Evolutionary conservation across 2,888 invertebrate genomes (phyloP).

Genomic region (Drosophila eohydei): DNA sequence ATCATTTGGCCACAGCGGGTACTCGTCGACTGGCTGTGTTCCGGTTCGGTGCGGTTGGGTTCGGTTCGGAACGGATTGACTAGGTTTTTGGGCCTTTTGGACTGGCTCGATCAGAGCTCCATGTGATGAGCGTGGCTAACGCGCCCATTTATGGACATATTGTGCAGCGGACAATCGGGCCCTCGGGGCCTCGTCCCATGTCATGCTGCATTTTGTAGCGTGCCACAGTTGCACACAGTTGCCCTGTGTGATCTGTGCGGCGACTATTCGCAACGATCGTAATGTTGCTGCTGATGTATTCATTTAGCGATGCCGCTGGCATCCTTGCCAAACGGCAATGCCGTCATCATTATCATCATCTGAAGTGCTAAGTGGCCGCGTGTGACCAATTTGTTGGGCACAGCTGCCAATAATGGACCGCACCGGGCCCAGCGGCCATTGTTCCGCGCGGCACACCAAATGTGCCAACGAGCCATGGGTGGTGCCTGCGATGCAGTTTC

Average conservation of each 20-base stretch:
- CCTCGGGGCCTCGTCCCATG: conserved; percentile 22
- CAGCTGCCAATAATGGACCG: conserved; percentile 58
- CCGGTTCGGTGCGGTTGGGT: conserved; percentile 15
- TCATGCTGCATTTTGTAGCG: conserved; percentile 38
- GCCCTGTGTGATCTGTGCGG: conserved; percentile 29
- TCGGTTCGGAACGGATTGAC: conserved; percentile 11
- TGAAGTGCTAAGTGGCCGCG: conserved; percentile 77
- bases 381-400: conserved; percentile 71
- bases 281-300: conserved; percentile 46
- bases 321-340: conserved; percentile 5
- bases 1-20: conserved; percentile 80
- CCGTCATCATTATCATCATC: conserved; percentile 33
- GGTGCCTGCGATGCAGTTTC: conserved; percentile 4
- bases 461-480: conserved; percentile 21
- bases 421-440: conserved; percentile 17
- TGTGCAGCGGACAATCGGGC: conserved; percentile 3
- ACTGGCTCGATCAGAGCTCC: conserved; percentile 38
- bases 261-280: not conserved
- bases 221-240: not conserved
- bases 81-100: not conserved
- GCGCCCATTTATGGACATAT: conserved; percentile 29
- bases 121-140: conserved; percentile 60
- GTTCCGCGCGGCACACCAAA: conserved; percentile 13
- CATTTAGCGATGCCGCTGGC: conserved; percentile 30
- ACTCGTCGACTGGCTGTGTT: conserved; percentile 30